Conservation (phyloP, 2,113 vertebrate genomes). For the Garra rufa region DNA sequence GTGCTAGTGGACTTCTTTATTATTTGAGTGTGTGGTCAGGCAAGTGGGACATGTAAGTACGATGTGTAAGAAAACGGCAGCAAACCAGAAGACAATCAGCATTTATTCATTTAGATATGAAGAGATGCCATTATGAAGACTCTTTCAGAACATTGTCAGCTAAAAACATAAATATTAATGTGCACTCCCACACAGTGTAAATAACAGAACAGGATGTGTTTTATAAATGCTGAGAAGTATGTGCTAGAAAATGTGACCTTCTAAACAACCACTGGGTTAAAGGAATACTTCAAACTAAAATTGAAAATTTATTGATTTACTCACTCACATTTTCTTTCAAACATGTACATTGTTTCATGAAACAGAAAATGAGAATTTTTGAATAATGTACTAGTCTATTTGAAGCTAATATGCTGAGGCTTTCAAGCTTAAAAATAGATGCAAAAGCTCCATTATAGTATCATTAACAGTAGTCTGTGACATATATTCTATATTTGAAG, state of each 20-base stretch:
- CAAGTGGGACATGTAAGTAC: background rate
- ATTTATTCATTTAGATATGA: constrained; percentile 4
- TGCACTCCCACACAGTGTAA: background rate
- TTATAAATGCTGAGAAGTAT: no score
- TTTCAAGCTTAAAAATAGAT: no score
- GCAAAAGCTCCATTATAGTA: no score
- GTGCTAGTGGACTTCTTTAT: background rate
- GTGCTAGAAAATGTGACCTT: background rate
- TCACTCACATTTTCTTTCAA: background rate
- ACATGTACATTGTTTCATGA: no score
- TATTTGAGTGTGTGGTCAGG: background rate
- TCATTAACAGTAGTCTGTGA: no score
- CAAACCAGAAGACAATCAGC: background rate
- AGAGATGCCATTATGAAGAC: background rate
- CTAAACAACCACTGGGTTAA: background rate
- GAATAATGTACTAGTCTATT: no score
- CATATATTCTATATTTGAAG: no score
- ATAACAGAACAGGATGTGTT: background rate
- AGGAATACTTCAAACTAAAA: background rate
- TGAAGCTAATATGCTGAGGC: no score
- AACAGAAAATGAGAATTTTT: no score
- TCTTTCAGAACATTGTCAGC: background rate
- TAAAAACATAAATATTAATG: background rate
- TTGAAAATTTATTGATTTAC: background rate
- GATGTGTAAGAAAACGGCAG: background rate